phyloP scores from a whole-genome alignment of 2,113 vertebrate genomes.

The Lagopus muta region DNA sequence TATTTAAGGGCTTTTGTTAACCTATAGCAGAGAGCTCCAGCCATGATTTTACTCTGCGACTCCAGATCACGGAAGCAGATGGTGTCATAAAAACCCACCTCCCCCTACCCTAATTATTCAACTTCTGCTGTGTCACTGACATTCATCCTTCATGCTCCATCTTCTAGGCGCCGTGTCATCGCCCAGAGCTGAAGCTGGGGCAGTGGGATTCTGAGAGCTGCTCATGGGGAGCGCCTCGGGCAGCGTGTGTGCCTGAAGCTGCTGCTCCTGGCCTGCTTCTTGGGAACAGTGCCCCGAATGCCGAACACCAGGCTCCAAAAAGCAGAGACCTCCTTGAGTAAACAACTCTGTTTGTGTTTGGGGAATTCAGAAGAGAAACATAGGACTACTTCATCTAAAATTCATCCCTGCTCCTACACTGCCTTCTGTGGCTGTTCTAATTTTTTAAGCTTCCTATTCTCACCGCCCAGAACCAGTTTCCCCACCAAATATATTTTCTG shows the following conservation, averaged over 20 bases:
- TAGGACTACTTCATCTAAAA: neutral
- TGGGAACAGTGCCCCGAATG: neutral
- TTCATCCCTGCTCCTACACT: neutral
- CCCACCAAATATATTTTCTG: neutral
- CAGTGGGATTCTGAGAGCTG: neutral
- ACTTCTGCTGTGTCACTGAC: neutral
- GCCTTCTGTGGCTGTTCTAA: neutral
- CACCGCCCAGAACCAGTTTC: neutral
- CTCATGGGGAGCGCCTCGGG: neutral
- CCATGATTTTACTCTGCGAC: constrained; percentile 8
- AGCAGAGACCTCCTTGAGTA: neutral
- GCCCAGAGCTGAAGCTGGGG: neutral
- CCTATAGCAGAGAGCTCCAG: neutral
- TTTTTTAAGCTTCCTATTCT: neutral
- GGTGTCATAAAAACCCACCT: constrained; percentile 48
- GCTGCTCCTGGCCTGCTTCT: neutral
- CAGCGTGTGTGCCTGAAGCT: neutral
- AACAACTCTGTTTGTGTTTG: neutral
- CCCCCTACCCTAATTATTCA: constrained; percentile 17
- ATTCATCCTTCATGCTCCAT: neutral
- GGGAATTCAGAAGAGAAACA: neutral
- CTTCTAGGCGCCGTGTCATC: neutral
- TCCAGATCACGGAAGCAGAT: constrained; percentile 65
- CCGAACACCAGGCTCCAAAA: neutral
- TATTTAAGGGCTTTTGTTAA: constrained; percentile 66